Base-by-base conservation (phyloP, 2,888 invertebrate genomes). In the Megaustenia siamemsis region DNA sequence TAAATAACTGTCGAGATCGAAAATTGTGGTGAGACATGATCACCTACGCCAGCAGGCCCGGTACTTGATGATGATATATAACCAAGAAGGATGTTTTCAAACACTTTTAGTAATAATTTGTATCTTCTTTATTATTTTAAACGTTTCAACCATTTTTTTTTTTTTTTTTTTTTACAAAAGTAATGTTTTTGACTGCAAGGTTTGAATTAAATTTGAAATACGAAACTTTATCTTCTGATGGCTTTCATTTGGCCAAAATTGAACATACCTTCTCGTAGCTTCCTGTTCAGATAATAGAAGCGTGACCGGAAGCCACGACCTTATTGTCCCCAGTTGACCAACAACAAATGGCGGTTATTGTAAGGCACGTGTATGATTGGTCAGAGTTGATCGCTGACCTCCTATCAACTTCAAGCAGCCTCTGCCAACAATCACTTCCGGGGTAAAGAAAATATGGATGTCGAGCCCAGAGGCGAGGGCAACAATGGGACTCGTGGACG, bases 341-440 rank as follows among this genome's bases (percentile, higher is more conserved):
- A 10, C 43, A 43, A 71, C 71, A 71, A 71, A 71, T 71, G 28
- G 35, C 71, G 45, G 63, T 69, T 45, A 80, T 69, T 68, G 68
- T 40, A 24, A 38, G 60, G 77, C 40, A 60, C 60, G 38, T 38
- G 77, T 40, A 60, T 77, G 40, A 60, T 77, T n/a, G 60, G 60
- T 18, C 77, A 60, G 60, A 77, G 60, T 60, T 77, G 77, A 40
- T 63, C n/a, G 40, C 43, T 77, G 77, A 77, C 77, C 77, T 56
- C 63, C 38, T 56, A 24, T 60, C 60, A 2, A n/a, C 35, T 38
- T 35, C 60, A 40, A 40, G 40, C n/a, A 77, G 60, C 77, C 43
- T 40, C 43, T 60, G 79, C 79, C 79, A 49, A 68, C 45, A 79
- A 45, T 28, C 66, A 79, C 79, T 79, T 79, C 79, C 79, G 79